Conservation (phyloP, 1,140 invertebrate species). For the Camponotus vicinus region DNA sequence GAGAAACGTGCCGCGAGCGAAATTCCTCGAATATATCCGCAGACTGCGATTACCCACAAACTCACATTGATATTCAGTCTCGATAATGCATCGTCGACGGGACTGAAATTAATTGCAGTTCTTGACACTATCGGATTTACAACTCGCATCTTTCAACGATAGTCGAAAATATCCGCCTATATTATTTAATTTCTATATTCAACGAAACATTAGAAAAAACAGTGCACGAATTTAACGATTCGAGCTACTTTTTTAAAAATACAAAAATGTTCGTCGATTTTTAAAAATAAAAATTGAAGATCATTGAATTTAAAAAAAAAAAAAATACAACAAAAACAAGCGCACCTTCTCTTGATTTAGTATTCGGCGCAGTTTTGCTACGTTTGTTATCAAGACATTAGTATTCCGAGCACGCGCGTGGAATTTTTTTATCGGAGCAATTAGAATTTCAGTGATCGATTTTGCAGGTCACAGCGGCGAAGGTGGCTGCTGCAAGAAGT, state of each 20-base stretch:
- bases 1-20: conserved; percentile 73
- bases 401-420: conserved; percentile 15
- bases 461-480: conserved; percentile 79
- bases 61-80: conserved; percentile 58
- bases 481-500: conserved; percentile 87
- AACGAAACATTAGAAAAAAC: background rate
- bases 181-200: conserved; percentile 1
- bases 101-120: conserved; percentile 34
- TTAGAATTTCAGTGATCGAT: conserved; percentile 43
- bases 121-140: conserved; percentile 15
- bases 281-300: background rate
- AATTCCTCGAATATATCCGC: conserved; percentile 65
- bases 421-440: background rate
- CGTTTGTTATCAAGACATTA: background rate
- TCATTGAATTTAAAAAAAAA: background rate
- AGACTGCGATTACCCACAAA: conserved; percentile 40
- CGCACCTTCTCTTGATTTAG: background rate
- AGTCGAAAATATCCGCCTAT: background rate
- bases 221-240: background rate
- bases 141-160: background rate
- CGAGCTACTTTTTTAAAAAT: background rate
- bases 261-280: background rate
- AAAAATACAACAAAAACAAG: background rate
- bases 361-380: background rate
- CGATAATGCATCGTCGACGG: conserved; percentile 17